Percentiles rank a stretch among this genome's conserved stretches.
phyloP scores from a whole-genome alignment of 2,113 vertebrate genomes.

The Pachycephala philippinensis region DNA sequence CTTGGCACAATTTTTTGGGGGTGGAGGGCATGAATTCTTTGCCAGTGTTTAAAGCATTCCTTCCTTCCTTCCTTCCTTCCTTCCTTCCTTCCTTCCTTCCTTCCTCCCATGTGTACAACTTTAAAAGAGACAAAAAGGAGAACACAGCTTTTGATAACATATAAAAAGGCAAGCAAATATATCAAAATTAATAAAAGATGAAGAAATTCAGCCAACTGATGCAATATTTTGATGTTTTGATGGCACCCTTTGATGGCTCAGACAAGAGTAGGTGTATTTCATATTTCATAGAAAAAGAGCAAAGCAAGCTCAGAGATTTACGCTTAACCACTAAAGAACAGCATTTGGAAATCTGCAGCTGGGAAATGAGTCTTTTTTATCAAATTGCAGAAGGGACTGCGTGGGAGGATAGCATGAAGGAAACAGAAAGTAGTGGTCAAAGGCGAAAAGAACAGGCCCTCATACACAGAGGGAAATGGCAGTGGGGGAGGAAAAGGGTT shows the following conservation, averaged over 20 bases:
- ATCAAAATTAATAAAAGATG: neutral
- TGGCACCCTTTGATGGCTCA: neutral
- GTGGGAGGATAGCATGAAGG: constrained; percentile 18
- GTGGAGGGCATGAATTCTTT: neutral
- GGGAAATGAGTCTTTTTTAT: constrained; percentile 11
- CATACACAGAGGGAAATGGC: neutral
- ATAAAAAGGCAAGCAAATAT: neutral
- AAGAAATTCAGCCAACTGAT: neutral
- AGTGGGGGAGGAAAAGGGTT: neutral
- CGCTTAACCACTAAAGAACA: neutral
- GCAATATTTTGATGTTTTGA: neutral
- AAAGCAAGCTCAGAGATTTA: neutral
- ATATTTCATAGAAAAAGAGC: neutral
- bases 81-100: neutral
- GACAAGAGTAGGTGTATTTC: neutral
- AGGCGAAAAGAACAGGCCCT: neutral
- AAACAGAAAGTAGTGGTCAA: neutral
- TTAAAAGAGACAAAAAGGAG: neutral
- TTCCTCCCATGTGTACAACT: neutral
- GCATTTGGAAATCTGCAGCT: constrained; percentile 11
- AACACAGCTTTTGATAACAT: neutral
- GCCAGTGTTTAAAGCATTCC: neutral
- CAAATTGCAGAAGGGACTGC: constrained; percentile 10
- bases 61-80: neutral
- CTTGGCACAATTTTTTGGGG: rapidly evolving